phyloP scores from a whole-genome alignment of 2,888 invertebrate species.

The Tinea semifulvella region DNA sequence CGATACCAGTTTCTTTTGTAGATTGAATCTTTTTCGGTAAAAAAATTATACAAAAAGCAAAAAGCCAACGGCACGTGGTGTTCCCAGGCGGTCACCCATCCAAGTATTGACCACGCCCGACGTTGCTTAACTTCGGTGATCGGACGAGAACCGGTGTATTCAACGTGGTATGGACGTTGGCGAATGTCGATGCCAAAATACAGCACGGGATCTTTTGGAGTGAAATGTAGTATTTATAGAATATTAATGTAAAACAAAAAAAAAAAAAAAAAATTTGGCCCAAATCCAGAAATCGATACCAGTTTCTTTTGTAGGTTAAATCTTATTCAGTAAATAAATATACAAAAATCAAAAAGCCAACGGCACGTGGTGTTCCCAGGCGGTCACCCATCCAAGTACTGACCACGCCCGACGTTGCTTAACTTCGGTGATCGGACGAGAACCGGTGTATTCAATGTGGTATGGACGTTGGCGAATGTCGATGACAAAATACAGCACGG shows the following conservation, averaged over 20 bases:
- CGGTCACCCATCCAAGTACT: constrained; percentile 26
- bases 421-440: constrained; percentile 23
- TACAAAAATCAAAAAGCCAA: constrained; percentile 21
- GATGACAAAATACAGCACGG: too few species aligned
- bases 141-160: constrained; percentile 23
- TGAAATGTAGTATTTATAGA: too few species aligned
- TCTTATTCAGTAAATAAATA: too few species aligned
- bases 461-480: constrained; percentile 20
- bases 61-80: constrained; percentile 24
- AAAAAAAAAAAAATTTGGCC: too few species aligned
- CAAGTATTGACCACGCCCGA: constrained; percentile 25
- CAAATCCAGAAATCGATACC: too few species aligned
- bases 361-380: constrained; percentile 24
- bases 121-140: constrained; percentile 24
- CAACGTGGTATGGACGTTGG: constrained; percentile 22
- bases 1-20: too few species aligned
- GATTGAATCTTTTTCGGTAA: too few species aligned
- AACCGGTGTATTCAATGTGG: constrained; percentile 23
- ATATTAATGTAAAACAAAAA: too few species aligned
- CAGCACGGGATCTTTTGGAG: too few species aligned
- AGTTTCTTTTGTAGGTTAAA: too few species aligned
- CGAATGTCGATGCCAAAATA: too few species aligned
- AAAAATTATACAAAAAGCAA: too few species aligned
- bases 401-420: constrained; percentile 24
- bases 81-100: constrained; percentile 26